phyloP scores from a whole-genome alignment of 30 jellyfish, hydroid and myxozoan genomes.

The Catostylus mosaicus region DNA sequence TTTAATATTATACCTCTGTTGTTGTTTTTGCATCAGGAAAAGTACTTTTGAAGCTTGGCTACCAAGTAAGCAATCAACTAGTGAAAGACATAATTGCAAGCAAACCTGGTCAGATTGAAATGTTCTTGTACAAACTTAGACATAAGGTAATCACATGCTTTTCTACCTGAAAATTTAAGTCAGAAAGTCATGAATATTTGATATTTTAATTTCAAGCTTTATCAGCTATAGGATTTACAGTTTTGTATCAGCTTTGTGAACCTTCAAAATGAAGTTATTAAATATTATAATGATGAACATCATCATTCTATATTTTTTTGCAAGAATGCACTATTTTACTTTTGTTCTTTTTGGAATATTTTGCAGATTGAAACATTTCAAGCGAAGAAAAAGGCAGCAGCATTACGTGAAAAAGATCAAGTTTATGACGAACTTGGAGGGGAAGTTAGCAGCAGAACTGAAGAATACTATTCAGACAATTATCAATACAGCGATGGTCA shows the following conservation, averaged over 20 bases:
- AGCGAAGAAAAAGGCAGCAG: slow-evolving; percentile 89
- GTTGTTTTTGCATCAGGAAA: slow-evolving; percentile 54
- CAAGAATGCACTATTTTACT: no score
- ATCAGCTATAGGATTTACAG: no score
- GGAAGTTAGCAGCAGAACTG: slow-evolving; percentile 47
- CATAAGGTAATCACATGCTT: no score
- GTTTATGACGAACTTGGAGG: slow-evolving; percentile 81
- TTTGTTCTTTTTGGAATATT: no score
- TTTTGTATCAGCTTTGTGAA: no score
- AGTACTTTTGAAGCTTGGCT: slow-evolving; percentile 67
- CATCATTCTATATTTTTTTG: no score
- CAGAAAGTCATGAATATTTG: no score
- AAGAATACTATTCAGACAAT: slow-evolving; percentile 22
- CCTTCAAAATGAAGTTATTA: no score
- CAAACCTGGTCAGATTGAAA: slow-evolving; percentile 88
- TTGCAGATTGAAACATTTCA: slow-evolving; percentile 82
- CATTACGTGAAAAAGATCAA: slow-evolving; percentile 72
- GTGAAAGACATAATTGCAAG: slow-evolving; percentile 77
- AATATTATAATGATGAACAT: no score
- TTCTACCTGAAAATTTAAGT: no score
- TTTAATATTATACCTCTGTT: neutral
- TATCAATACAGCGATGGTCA: slow-evolving; percentile 34
- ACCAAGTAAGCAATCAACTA: slow-evolving; percentile 59
- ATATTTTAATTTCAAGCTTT: no score
- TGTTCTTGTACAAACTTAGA: slow-evolving; percentile 63